Conservation (phyloP, 2,797 vertebrate species). For the Trematomus bernacchii region DNA sequence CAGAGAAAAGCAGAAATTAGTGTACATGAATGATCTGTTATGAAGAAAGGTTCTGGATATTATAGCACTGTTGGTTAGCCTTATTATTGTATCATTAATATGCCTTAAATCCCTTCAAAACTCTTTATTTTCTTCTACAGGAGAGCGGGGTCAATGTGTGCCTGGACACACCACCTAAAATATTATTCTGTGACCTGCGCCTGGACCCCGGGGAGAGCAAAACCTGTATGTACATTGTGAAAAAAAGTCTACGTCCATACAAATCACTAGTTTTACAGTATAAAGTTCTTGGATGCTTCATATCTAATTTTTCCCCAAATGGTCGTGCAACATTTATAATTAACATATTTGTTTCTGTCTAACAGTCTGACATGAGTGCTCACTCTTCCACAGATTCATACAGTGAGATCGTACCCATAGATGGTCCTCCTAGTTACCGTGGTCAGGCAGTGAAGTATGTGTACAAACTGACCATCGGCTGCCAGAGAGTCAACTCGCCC, state of each 20-base stretch:
- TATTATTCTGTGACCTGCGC: conserved; percentile 96
- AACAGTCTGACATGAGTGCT: background rate
- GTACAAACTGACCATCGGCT: conserved; percentile 98
- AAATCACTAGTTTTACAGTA: background rate
- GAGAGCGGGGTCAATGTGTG: conserved; percentile 97
- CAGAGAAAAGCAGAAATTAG: background rate
- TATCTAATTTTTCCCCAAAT: background rate
- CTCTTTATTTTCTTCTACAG: conserved; percentile 73
- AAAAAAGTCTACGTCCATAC: too few relatives aligned
- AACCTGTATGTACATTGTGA: conserved; percentile 87
- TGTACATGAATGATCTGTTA: background rate
- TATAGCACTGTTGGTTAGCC: background rate
- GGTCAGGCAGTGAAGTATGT: conserved; percentile 97
- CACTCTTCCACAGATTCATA: conserved; percentile 89
- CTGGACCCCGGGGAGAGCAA: conserved; percentile 97
- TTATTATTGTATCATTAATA: background rate
- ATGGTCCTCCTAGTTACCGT: conserved; percentile 96
- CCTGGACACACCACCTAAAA: conserved; percentile 97
- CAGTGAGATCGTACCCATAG: conserved; percentile 91
- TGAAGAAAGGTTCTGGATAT: background rate
- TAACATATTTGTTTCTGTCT: background rate
- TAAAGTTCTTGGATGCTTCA: background rate
- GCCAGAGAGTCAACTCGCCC: conserved; percentile 97
- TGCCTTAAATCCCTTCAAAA: background rate
- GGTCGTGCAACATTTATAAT: background rate